Conservation (phyloP, 2,113 vertebrate species). For the Rattus norvegicus region DNA sequence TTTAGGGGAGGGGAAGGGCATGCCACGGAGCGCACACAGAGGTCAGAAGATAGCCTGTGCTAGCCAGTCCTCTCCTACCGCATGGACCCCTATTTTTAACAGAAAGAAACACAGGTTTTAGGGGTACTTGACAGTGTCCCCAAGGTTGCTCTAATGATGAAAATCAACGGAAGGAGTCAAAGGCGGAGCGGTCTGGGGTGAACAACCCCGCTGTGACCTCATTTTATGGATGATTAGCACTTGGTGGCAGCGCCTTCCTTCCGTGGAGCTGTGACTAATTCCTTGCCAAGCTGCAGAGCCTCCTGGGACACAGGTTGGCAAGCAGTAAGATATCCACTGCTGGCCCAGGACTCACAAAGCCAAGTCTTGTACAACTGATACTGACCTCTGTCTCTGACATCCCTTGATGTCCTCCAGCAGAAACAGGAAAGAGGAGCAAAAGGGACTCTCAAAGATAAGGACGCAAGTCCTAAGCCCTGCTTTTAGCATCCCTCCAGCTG, state of each 20-base stretch:
- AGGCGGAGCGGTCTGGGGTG: neutral
- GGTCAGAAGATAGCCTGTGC: too few species aligned
- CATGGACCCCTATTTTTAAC: neutral
- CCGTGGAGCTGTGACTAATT: neutral
- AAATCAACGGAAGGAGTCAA: neutral
- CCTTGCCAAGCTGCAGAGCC: neutral
- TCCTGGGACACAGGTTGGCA: neutral
- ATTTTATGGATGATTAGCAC: neutral
- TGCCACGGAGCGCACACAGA: too few species aligned
- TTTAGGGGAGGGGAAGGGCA: neutral
- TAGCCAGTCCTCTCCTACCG: neutral
- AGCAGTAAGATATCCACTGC: neutral
- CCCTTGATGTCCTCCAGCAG: neutral
- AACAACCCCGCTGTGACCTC: neutral
- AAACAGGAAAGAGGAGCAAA: neutral
- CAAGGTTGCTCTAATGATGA: neutral
- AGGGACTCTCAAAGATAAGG: neutral
- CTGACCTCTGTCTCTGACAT: neutral
- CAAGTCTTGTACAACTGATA: neutral
- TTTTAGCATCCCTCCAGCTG: neutral
- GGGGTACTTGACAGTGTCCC: neutral
- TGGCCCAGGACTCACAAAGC: conserved; percentile 11
- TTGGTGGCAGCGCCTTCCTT: neutral
- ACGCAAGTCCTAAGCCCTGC: neutral
- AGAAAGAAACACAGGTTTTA: neutral